Evolutionary conservation across 2,888 invertebrate genomes (phyloP).

Genomic region (Epirrhoe alternata): DNA sequence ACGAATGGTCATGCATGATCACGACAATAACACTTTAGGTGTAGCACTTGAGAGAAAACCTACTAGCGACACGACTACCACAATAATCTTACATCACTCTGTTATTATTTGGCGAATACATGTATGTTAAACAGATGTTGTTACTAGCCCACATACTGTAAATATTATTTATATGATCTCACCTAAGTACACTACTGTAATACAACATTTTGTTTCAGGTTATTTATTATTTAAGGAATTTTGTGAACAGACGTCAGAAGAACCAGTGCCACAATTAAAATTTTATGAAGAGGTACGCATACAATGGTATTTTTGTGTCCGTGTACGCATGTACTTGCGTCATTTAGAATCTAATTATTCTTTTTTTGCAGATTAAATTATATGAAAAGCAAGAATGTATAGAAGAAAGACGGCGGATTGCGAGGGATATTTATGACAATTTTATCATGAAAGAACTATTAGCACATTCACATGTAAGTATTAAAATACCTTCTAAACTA

Average conservation of each 20-base stretch:
- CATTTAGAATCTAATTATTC: slow-evolving; percentile 31
- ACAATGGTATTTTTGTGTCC: slow-evolving; percentile 23
- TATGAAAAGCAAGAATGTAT: slow-evolving; percentile 99
- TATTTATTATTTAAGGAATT: slow-evolving; percentile 99
- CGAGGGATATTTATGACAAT: slow-evolving; percentile 99
- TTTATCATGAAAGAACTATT: slow-evolving; percentile 99
- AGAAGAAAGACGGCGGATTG: slow-evolving; percentile 97
- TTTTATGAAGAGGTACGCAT: slow-evolving; percentile 98
- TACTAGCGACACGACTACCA: slow-evolving; percentile 30
- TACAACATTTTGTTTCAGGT: slow-evolving; percentile 88
- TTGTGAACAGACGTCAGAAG: slow-evolving; percentile 98
- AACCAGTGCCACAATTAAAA: slow-evolving; percentile 98
- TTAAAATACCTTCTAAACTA: slow-evolving; percentile 2
- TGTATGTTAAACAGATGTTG: slow-evolving; percentile 41
- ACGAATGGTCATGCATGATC: slow-evolving; percentile 36
- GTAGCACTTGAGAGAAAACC: slow-evolving; percentile 30
- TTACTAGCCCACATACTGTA: slow-evolving; percentile 31
- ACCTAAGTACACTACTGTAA: slow-evolving; percentile 32
- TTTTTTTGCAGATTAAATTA: slow-evolving; percentile 94
- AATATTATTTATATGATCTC: slow-evolving; percentile 39
- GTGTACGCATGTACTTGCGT: slow-evolving; percentile 10
- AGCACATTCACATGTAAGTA: slow-evolving; percentile 98
- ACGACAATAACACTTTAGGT: slow-evolving; percentile 30
- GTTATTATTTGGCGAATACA: slow-evolving; percentile 38
- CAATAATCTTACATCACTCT: slow-evolving; percentile 36